Percentiles rank a stretch among this genome's conserved stretches.
Evolutionary conservation across 2,113 vertebrate species (phyloP).

Genomic region (Barnardius zonarius): DNA sequence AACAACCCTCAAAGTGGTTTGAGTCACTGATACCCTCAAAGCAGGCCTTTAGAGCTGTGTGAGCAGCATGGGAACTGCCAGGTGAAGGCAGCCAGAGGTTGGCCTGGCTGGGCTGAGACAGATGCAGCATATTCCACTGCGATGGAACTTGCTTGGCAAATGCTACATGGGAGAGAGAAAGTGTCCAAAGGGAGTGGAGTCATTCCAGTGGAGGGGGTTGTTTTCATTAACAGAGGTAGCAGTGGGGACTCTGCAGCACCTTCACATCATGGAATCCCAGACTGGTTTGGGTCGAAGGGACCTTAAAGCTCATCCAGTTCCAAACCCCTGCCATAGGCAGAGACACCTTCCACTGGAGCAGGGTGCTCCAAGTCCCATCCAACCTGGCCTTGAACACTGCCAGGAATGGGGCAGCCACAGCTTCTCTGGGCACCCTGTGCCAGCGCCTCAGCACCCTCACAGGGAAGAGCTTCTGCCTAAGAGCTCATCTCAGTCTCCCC

Average conservation of each 20-base stretch:
- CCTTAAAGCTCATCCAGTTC: background rate
- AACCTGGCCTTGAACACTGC: background rate
- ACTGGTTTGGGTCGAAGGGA: background rate
- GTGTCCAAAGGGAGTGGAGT: background rate
- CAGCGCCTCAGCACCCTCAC: background rate
- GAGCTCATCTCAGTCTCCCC: background rate
- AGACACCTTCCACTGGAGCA: background rate
- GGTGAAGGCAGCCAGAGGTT: background rate
- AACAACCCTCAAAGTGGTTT: background rate
- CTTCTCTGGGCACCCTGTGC: too few relatives aligned
- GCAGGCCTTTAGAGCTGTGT: background rate
- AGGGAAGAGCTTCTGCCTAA: background rate
- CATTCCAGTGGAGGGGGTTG: background rate
- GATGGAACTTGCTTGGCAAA: background rate
- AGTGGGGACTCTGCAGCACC: background rate
- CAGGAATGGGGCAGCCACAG: too few relatives aligned
- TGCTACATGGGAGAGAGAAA: accelerated
- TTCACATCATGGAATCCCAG: background rate
- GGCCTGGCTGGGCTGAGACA: background rate
- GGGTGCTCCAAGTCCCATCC: background rate
- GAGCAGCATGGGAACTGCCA: accelerated
- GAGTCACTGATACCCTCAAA: background rate
- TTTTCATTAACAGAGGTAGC: background rate
- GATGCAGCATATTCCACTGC: accelerated
- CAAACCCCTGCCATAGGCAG: background rate